Evolutionary conservation across 2,888 invertebrate genomes (phyloP).

Genomic region (Diogma glabrata): DNA sequence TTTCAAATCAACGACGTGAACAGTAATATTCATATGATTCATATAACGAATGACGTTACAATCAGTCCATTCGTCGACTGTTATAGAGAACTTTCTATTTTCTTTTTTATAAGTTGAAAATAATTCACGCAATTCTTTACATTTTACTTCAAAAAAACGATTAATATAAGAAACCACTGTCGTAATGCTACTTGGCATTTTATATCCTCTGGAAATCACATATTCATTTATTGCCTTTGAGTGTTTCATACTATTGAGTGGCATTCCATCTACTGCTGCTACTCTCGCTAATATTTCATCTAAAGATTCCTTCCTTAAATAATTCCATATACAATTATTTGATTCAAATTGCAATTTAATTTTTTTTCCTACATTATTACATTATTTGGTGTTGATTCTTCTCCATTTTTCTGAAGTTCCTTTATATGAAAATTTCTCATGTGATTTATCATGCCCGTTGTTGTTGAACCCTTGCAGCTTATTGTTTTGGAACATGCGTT

Average conservation of each 20-base stretch:
- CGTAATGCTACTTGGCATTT: neutral
- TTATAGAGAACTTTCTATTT: constrained; percentile 2
- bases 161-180: neutral
- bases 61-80: constrained; percentile 5
- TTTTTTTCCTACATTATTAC: neutral
- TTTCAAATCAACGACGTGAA: neutral
- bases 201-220: neutral
- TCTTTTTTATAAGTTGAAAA: neutral
- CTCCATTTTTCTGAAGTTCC: neutral
- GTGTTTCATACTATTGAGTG: neutral
- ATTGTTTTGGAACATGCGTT: neutral
- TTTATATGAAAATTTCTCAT: neutral
- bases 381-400: neutral
- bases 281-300: neutral
- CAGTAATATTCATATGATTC: constrained; percentile 1
- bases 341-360: neutral
- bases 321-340: neutral
- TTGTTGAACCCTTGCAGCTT: neutral
- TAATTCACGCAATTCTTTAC: neutral
- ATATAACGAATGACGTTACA: neutral
- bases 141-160: neutral
- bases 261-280: neutral
- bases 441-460: neutral
- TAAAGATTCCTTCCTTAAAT: neutral
- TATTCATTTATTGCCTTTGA: neutral